phyloP scores from a whole-genome alignment of 2,113 vertebrate species.

The cat (Felis catus) region F.catus_Fca126_mat1.0 CM031418.1:136208001-136208500 shows the following conservation, averaged over 20 bases:
- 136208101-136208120: neutral
- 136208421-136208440: rapidly evolving
- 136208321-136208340: neutral
- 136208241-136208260: neutral
- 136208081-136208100: neutral
- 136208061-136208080: neutral
- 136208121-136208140: neutral
- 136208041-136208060: too few species aligned
- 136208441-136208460: neutral
- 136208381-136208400: neutral
- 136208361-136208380: too few species aligned
- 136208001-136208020: neutral
- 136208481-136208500: rapidly evolving
- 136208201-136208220: neutral
- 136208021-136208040: neutral
- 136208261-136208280: neutral
- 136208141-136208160: neutral
- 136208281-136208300: neutral
- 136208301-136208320: neutral
- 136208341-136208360: rapidly evolving
- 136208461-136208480: rapidly evolving
- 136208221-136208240: rapidly evolving
- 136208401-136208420: rapidly evolving
- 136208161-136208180: neutral
- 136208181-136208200: neutral